Percentiles rank a stretch among this genome's conserved stretches.
Conservation (phyloP, 2,888 invertebrate species). For the Chymomyza caudatula region DNA sequence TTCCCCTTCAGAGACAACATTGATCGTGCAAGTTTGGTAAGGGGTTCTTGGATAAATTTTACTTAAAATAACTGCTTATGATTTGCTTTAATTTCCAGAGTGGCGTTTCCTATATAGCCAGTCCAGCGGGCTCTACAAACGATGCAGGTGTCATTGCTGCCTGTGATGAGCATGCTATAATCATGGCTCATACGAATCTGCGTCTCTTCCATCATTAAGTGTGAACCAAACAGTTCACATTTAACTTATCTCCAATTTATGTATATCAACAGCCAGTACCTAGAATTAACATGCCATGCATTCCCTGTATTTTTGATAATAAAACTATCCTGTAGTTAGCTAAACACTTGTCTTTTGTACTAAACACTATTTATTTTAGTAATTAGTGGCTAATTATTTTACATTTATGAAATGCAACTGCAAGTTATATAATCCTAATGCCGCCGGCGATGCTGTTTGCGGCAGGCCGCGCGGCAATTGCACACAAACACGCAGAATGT, state of each 20-base stretch:
- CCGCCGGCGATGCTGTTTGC: constrained; percentile 53
- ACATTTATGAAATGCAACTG: constrained; percentile 23
- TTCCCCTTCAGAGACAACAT: constrained; percentile 99
- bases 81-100: constrained; percentile 81
- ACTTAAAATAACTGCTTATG: neutral
- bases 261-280: neutral
- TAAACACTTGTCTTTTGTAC: constrained; percentile 56
- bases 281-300: constrained; percentile 12
- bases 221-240: neutral
- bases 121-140: constrained; percentile 96
- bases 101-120: constrained; percentile 95
- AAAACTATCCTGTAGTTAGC: constrained; percentile 51
- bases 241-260: neutral
- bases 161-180: constrained; percentile 93
- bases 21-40: constrained; percentile 92
- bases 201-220: constrained; percentile 94
- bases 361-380: constrained; percentile 59
- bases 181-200: constrained; percentile 91
- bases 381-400: constrained; percentile 64
- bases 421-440: constrained; percentile 4
- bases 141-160: constrained; percentile 93
- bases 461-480: constrained; percentile 78
- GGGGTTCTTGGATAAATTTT: constrained; percentile 12
- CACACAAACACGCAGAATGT: constrained; percentile 82
- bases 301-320: constrained; percentile 15